Percentiles rank a stretch among this genome's conserved stretches.
These are phyloP conservation scores for Halictus quadricinctus DNA, from an alignment of 2,888 invertebrate genomes.

Conservation along the genomic window DNA sequence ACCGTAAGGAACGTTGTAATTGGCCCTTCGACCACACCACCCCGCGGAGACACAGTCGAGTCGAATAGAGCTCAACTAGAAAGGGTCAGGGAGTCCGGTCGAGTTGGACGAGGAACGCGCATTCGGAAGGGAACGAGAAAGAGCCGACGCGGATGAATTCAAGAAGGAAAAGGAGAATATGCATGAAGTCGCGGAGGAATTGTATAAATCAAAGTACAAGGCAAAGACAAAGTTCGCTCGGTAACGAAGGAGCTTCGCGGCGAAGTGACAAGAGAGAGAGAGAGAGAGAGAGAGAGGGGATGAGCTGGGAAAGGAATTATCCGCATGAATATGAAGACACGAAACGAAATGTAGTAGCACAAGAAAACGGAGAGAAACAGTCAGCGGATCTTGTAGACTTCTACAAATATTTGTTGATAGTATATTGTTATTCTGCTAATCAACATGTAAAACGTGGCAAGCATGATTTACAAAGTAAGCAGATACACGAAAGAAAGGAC, in stretches of 20 bases:
- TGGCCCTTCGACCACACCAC: slow-evolving; percentile 69
- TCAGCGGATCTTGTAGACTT: neutral
- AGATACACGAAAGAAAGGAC: neutral
- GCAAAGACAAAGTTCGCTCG: neutral
- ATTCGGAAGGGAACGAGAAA: neutral
- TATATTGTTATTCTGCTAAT: neutral
- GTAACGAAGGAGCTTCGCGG: slow-evolving; percentile 6
- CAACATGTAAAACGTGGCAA: neutral
- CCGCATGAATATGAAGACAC: slow-evolving; percentile 6
- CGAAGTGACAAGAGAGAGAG: slow-evolving; percentile 1
- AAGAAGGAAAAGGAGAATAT: neutral
- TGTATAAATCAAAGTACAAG: slow-evolving; percentile 14
- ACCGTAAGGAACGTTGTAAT: slow-evolving; percentile 68
- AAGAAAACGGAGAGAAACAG: neutral
- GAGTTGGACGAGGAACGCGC: neutral
- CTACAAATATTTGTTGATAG: neutral
- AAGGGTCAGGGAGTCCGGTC: slow-evolving; percentile 28
- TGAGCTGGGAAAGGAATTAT: slow-evolving; percentile 6
- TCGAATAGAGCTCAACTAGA: slow-evolving; percentile 33
- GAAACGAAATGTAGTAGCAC: neutral
- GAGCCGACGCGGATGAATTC: neutral
- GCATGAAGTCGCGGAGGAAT: neutral
- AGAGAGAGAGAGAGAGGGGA: neutral
- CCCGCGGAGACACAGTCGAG: slow-evolving; percentile 40
- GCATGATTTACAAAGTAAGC: neutral